Evolutionary conservation across 2,888 invertebrate species (phyloP).

Genomic region (Phyllotreta cruciferae): DNA sequence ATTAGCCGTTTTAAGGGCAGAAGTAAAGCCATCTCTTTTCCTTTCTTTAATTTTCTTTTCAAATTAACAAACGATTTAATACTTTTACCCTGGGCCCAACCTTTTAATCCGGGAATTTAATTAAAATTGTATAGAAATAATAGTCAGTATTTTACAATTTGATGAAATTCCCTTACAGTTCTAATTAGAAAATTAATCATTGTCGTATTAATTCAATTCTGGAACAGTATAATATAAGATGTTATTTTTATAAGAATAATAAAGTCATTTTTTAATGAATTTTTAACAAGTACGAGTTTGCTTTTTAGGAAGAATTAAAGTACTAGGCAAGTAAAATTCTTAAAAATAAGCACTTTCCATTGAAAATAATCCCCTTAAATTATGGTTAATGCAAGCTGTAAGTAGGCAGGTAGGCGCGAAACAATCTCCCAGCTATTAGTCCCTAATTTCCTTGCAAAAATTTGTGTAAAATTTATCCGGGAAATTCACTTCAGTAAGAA

Average conservation of each 20-base stretch:
- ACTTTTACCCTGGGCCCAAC: slow-evolving; percentile 3
- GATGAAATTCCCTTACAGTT: too few relatives aligned
- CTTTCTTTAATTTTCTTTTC: slow-evolving; percentile 16
- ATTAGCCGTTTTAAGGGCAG: slow-evolving; percentile 13
- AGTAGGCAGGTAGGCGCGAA: slow-evolving; percentile 11
- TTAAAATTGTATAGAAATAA: slow-evolving; percentile 11
- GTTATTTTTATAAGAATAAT: too few relatives aligned
- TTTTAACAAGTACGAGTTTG: too few relatives aligned
- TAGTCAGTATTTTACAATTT: slow-evolving; percentile 5
- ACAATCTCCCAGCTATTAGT: slow-evolving; percentile 3
- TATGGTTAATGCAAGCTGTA: slow-evolving; percentile 19
- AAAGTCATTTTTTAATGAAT: too few relatives aligned
- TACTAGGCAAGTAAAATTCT: slow-evolving; percentile 4
- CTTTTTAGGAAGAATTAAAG: too few relatives aligned
- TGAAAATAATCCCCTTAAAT: slow-evolving; percentile 13
- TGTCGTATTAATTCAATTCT: too few relatives aligned
- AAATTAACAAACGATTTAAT: slow-evolving; percentile 14
- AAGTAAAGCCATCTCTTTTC: slow-evolving; percentile 7
- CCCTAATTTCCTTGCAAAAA: slow-evolving; percentile 18
- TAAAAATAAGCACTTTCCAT: slow-evolving; percentile 3
- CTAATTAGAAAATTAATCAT: too few relatives aligned
- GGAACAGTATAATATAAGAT: too few relatives aligned
- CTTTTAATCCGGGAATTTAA: slow-evolving; percentile 9
- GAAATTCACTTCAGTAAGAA: slow-evolving; percentile 5
- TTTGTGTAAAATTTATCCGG: slow-evolving; percentile 1